Base-by-base conservation (phyloP, 2,888 invertebrate species). In the Tipula confusa region DNA sequence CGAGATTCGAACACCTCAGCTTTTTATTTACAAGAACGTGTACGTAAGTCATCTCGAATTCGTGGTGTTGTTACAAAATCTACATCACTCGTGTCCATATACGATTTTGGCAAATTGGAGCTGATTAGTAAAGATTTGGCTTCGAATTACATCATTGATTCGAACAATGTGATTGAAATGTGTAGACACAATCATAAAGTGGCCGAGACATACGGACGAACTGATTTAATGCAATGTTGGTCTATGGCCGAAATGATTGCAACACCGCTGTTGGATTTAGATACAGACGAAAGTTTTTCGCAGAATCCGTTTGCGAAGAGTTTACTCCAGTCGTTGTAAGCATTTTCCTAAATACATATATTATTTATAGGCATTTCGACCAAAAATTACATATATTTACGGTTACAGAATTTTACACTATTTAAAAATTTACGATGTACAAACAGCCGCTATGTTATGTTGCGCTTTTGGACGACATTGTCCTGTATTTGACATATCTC, bases 361-460 rank as follows among this genome's bases (percentile, higher is more conserved):
- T 29, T 18, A n/a, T n/a, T n/a, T n/a, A n/a, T n/a, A n/a, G n/a
- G n/a, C n/a, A n/a, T n/a, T n/a, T n/a, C n/a, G n/a, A n/a, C n/a
- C n/a, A n/a, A n/a, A n/a, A n/a, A n/a, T n/a, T n/a, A n/a, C n/a
- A n/a, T n/a, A n/a, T n/a, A n/a, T 81, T 24, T 79, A 81, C 29
- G 29, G 82, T 85, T 89, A 85, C 89, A 95, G 95, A 88, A 96
- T 96, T 87, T 91, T 93, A 82, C 95, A 96, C 89, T 96, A 95
- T 88, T 95, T 96, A 0, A 92, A 92, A 85, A 92, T 94, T 83
- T 93, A 94, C 5, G 98, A 98, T 88, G 91, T 98, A 15, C 98
- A 98, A 90, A 98, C 96, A 89, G 96, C 98, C 2, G 98, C 97
- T 0, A 96, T 98, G 95, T 88, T 98, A 84, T 95, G 96, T 85